A percentile compares a stretch with the other conserved stretches of the same genome.
phyloP scores from a whole-genome alignment of 2,113 vertebrate species.

The Scophthalmus maximus region DNA sequence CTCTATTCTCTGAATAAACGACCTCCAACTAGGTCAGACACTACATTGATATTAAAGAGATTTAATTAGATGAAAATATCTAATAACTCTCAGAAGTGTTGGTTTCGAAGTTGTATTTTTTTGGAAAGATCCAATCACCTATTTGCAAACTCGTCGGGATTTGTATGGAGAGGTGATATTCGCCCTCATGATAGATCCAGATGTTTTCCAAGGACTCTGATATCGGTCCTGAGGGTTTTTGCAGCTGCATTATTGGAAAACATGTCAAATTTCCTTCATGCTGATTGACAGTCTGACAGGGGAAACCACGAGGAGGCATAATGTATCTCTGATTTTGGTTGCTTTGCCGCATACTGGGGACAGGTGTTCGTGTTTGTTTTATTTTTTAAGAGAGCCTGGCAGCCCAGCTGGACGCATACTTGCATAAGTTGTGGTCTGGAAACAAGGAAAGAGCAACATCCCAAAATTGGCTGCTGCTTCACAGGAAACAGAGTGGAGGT shows the following conservation, averaged over 20 bases:
- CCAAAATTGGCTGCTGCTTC: constrained; percentile 14
- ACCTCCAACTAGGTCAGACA: too few species aligned
- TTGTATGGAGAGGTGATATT: constrained; percentile 9
- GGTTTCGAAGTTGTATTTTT: too few species aligned
- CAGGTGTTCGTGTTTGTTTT: constrained; percentile 69
- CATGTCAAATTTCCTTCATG: constrained; percentile 2
- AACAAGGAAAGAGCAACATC: constrained; percentile 42
- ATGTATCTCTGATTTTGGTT: constrained; percentile 9
- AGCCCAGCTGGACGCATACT: constrained; percentile 16
- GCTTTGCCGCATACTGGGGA: constrained; percentile 29
- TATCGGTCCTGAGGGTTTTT: constrained; percentile 15
- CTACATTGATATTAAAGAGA: too few species aligned
- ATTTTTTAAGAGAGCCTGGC: constrained; percentile 41
- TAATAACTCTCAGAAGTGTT: too few species aligned
- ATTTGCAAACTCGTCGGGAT: neutral
- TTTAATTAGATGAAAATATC: too few species aligned
- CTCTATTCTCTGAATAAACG: constrained; percentile 23
- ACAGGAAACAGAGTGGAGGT: constrained; percentile 13
- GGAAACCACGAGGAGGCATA: constrained; percentile 14
- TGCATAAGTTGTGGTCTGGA: constrained; percentile 52
- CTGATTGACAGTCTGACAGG: constrained; percentile 33
- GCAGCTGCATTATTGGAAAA: constrained; percentile 38
- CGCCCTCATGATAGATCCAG: constrained; percentile 21
- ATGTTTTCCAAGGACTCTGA: constrained; percentile 46
- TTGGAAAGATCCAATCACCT: neutral